Percentiles rank a stretch among this genome's conserved stretches.
Conservation (phyloP, 2,113 vertebrate species). For the Xiphophorus maculatus region DNA sequence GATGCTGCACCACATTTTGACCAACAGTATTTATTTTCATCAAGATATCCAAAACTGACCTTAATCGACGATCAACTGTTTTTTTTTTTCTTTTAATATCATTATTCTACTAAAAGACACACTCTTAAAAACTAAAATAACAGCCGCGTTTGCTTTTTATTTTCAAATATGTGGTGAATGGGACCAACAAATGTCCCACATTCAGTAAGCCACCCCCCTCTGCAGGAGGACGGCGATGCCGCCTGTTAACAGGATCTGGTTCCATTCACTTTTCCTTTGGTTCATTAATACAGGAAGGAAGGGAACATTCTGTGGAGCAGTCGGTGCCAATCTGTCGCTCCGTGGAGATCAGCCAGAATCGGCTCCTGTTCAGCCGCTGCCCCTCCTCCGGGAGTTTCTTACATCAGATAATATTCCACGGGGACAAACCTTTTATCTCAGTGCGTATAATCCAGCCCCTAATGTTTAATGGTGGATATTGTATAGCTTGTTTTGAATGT, state of each 20-base stretch:
- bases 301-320: conserved; percentile 68
- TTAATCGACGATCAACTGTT: not conserved
- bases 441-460: conserved; percentile 10
- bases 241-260: conserved; percentile 36
- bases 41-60: not conserved
- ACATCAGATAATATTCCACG: conserved; percentile 36
- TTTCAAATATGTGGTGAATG: conserved; percentile 8
- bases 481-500: conserved; percentile 22
- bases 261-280: conserved; percentile 58
- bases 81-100: not conserved
- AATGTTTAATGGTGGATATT: conserved; percentile 44
- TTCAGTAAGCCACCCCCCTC: conserved; percentile 18
- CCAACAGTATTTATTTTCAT: too few species aligned
- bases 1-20: too few species aligned
- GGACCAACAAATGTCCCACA: not conserved
- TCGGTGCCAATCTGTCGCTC: conserved; percentile 74
- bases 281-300: conserved; percentile 72
- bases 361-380: conserved; percentile 46
- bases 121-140: not conserved
- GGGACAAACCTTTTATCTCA: conserved; percentile 38
- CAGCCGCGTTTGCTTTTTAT: not conserved
- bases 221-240: conserved; percentile 12
- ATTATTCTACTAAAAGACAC: not conserved
- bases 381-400: conserved; percentile 43
- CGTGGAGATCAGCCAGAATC: conserved; percentile 68